Evolutionary conservation across 2,113 vertebrate genomes (phyloP), one percentile per base, ranked within the genome.

Genomic region (Phalacrocorax carbo): DNA sequence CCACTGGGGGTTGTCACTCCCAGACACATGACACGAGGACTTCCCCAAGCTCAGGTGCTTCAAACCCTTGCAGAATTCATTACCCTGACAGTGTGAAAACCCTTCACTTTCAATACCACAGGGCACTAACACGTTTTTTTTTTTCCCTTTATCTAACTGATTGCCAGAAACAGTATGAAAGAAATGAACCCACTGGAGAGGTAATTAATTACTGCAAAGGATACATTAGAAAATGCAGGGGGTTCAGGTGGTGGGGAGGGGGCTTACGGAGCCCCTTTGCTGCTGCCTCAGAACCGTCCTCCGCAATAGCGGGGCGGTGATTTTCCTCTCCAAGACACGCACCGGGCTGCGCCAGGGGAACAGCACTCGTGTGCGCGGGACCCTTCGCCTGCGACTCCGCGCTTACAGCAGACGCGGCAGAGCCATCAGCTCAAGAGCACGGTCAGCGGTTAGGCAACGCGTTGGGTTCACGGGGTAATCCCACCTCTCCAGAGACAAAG

Each of bases 1-100:
- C 98, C 98, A 98, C 98, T 98, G 97, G 98, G 98, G 98, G 98
- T 98, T 98, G 98, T 98, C 98, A 98, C 96, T 98, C 97, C 97
- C 91, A 98, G 98, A 98, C 97, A 98, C 96, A 98, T 98, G 98
- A 98, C 98, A 98, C 61, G 19, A 94, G 97, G 97, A 97, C 94
- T 97, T 96, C 96, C 97, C 97, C 95, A 96, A 96, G 96, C 95
- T 96, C 98, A 97, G 95, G 97, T 92, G 81, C 97, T 98, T 95
- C 97, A 98, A 98, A 97, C 96, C 98, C 98, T 60, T 95, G 93
- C 98, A 98, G 98, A 98, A 98, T 98, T 98, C 98, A 98, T 98
- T 98, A 98, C 98, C 95, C 97, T 98, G 98, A 98, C 98, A 98
- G 94, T 97, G 84, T 97, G 96, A 97, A 98, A 98, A 95, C 97